Evolutionary conservation across 2,797 vertebrate species (phyloP).

Genomic region (Spheniscus humboldti): DNA sequence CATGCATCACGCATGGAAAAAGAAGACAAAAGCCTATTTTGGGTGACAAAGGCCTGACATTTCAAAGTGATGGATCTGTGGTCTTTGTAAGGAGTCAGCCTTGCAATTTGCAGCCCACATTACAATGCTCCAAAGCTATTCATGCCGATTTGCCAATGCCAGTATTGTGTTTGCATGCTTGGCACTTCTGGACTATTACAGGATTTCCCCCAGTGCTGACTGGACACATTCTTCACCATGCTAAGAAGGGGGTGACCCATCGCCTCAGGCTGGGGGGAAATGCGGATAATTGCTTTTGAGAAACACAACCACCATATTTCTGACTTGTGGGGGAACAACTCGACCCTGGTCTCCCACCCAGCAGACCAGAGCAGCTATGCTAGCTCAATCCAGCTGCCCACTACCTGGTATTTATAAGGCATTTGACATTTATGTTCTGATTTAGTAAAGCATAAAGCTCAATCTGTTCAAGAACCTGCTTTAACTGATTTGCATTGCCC

Average conservation of each 20-base stretch:
- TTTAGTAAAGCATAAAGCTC: conserved; percentile 21
- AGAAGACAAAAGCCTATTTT: conserved; percentile 48
- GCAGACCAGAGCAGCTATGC: background rate
- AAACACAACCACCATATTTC: background rate
- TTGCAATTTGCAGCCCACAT: conserved; percentile 49
- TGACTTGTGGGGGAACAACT: background rate
- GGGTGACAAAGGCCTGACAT: conserved; percentile 33
- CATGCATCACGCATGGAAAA: background rate
- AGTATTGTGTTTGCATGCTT: background rate
- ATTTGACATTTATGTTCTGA: conserved; percentile 57
- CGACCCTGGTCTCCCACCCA: background rate
- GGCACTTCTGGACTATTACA: conserved; percentile 36
- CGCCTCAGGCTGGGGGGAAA: background rate
- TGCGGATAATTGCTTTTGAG: background rate
- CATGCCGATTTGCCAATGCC: background rate
- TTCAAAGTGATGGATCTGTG: conserved; percentile 45
- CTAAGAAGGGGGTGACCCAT: background rate
- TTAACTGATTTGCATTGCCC: background rate
- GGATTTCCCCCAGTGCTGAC: background rate
- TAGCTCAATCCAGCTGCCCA: background rate
- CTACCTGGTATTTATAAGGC: conserved; percentile 45
- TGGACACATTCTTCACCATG: conserved; percentile 17
- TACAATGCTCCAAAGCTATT: background rate
- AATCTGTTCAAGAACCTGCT: conserved; percentile 15
- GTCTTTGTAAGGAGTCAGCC: conserved; percentile 30